phyloP scores from a whole-genome alignment of 2,797 vertebrate species.

The Gymnopithys bicolor region DNA sequence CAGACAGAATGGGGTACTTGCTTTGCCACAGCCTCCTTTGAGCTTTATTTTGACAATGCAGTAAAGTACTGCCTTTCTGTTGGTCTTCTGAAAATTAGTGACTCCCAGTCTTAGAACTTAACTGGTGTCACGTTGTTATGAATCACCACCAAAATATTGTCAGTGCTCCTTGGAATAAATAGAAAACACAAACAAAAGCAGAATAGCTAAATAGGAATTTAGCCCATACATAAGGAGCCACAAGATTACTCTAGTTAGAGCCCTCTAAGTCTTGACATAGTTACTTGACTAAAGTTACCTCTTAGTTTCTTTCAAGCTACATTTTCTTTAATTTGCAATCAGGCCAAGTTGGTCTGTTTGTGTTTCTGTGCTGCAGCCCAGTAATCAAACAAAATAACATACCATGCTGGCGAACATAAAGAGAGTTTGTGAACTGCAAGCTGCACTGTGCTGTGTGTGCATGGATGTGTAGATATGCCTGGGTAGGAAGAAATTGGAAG shows the following conservation, averaged over 20 bases:
- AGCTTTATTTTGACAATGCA: neutral
- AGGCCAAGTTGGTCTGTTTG: neutral
- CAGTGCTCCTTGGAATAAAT: constrained; percentile 21
- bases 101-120: constrained; percentile 37
- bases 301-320: neutral
- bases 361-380: neutral
- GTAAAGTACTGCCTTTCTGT: neutral
- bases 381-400: neutral
- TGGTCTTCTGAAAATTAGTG: constrained; percentile 18
- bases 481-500: neutral
- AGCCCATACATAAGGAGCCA: neutral
- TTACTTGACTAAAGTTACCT: neutral
- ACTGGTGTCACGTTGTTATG: constrained; percentile 23
- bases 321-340: constrained; percentile 1
- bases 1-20: neutral
- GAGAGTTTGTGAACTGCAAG: neutral
- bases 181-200: constrained; percentile 36
- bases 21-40: neutral
- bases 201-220: constrained; percentile 3
- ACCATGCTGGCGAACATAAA: neutral
- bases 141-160: constrained; percentile 33
- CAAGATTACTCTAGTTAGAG: neutral
- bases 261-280: neutral
- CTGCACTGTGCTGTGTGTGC: neutral
- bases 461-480: neutral